Evolutionary conservation across 2,888 invertebrate species (phyloP).

Genomic region (Thysanoteuthis rhombus): DNA sequence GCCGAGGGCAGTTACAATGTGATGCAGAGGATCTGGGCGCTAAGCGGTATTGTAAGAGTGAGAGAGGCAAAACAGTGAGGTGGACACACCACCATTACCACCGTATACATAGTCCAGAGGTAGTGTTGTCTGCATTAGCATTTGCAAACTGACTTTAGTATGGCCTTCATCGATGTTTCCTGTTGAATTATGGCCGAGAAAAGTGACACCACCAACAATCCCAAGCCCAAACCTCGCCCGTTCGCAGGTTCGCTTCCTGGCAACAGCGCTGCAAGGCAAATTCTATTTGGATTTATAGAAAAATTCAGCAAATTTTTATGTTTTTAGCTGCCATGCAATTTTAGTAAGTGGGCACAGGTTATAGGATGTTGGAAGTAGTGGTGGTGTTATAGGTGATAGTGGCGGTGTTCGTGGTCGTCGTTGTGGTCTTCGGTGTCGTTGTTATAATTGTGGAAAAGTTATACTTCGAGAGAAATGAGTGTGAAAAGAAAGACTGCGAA

Average conservation of each 20-base stretch:
- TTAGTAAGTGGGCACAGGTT: slow-evolving; percentile 12
- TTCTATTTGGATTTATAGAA: not conserved
- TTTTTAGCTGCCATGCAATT: not conserved
- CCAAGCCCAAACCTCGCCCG: not conserved
- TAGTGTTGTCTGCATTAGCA: not conserved
- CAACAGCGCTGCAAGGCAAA: not conserved
- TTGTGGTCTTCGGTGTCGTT: not conserved
- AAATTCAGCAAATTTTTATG: not conserved
- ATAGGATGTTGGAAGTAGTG: not conserved
- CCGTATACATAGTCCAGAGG: not conserved
- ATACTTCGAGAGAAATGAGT: not conserved
- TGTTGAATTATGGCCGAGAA: not conserved
- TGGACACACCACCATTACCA: not conserved
- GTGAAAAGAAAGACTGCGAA: no score
- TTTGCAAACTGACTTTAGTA: not conserved
- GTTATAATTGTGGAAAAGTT: not conserved
- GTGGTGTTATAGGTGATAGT: not conserved
- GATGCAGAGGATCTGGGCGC: not conserved
- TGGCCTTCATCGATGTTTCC: not conserved
- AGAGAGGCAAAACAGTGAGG: not conserved
- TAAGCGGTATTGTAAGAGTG: not conserved
- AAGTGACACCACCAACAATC: not conserved
- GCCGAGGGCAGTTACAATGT: not conserved
- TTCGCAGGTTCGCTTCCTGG: not conserved
- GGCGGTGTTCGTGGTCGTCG: not conserved